phyloP scores from a whole-genome alignment of 2,113 vertebrate genomes.

The Pelobates fuscus region DNA sequence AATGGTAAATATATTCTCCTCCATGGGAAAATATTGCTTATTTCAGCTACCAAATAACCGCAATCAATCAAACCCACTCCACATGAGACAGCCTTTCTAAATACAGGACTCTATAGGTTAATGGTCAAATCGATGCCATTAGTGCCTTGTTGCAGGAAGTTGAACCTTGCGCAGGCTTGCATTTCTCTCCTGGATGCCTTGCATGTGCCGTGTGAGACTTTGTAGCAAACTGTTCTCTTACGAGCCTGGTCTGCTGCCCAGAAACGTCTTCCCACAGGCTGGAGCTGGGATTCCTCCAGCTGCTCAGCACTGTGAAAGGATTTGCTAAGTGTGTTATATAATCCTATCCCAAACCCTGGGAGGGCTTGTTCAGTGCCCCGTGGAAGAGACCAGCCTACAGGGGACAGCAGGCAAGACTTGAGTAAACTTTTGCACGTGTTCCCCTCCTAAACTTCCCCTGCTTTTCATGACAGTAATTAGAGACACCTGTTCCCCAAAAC shows the following conservation, averaged over 20 bases:
- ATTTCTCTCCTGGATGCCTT: neutral
- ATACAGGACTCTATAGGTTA: too few species aligned
- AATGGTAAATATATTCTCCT: too few species aligned
- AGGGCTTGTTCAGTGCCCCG: neutral
- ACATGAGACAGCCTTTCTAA: too few species aligned
- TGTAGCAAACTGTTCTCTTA: neutral
- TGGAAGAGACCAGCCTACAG: neutral
- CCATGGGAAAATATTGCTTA: too few species aligned
- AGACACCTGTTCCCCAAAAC: slow-evolving; percentile 10
- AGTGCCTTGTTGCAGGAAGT: too few species aligned
- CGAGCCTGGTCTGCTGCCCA: neutral
- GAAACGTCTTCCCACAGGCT: neutral
- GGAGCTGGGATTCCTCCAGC: neutral
- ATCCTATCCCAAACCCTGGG: slow-evolving; percentile 27
- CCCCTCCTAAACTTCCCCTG: neutral
- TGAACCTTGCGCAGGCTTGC: neutral
- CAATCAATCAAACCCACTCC: too few species aligned
- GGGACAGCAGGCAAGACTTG: neutral
- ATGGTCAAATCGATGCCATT: too few species aligned
- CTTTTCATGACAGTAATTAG: slow-evolving; percentile 11
- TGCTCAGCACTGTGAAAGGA: slow-evolving; percentile 5
- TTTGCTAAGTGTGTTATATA: slow-evolving; percentile 16
- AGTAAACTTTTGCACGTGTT: neutral
- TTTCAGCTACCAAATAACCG: too few species aligned
- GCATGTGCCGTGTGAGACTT: neutral